Evolutionary conservation across 2,888 invertebrate genomes (phyloP).

Genomic region (Thera britannica): DNA sequence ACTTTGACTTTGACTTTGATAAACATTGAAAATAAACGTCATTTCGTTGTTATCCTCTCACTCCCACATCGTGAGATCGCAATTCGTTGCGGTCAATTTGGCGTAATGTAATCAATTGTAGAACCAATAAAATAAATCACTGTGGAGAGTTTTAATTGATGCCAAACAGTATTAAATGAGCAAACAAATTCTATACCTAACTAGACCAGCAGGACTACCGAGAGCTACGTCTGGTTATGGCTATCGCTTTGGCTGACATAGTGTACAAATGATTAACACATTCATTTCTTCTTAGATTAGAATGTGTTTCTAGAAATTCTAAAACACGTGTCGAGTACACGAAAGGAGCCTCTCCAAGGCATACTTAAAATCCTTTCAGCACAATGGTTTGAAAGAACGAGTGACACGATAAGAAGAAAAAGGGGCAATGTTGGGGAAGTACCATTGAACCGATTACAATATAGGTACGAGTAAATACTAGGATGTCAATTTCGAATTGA

Average conservation of each 20-base stretch:
- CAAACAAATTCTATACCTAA: constrained; percentile 42
- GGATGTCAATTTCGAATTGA: no score
- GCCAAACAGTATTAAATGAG: constrained; percentile 73
- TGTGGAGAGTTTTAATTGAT: constrained; percentile 83
- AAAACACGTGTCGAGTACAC: no score
- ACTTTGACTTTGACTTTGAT: no score
- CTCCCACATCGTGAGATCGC: constrained; percentile 64
- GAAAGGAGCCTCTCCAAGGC: no score
- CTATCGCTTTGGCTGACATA: no score
- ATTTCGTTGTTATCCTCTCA: constrained; percentile 56
- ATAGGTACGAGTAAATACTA: neutral
- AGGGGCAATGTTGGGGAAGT: constrained; percentile 6
- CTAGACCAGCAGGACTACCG: neutral
- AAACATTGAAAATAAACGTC: neutral
- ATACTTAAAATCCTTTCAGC: no score
- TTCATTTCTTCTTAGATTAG: no score
- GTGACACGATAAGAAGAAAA: no score
- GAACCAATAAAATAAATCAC: constrained; percentile 84
- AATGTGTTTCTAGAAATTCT: no score
- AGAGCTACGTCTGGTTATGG: no score
- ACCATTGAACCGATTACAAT: neutral
- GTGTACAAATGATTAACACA: no score
- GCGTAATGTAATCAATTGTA: constrained; percentile 84
- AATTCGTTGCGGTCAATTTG: constrained; percentile 82
- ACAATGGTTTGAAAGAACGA: no score